Base-by-base conservation (phyloP, 2,797 vertebrate genomes). In the Hyperoplus immaculatus region DNA sequence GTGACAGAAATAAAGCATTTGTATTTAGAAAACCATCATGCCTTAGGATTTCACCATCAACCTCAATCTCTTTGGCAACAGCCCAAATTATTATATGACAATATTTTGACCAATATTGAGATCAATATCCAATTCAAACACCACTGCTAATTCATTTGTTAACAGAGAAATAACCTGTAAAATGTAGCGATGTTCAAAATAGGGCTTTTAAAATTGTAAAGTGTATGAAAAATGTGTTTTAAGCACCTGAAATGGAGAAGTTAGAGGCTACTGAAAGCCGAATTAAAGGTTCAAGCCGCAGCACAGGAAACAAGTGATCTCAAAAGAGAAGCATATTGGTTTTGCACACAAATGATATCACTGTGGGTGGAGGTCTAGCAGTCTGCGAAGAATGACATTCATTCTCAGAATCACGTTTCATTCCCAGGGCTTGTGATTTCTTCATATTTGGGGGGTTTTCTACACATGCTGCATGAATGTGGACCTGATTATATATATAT, bases 281-380 rank as follows among this genome's bases (percentile, higher is more conserved):
- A 94, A 93, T 87, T 90, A 66, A 89, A 87, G 82, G 88, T 93
- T 88, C 80, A 89, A 91, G 91, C 93, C 91, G 58, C 93, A 92
- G 90, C 85, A 92, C 94, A 94, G 95, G 94, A 95, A 95, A 90
- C 53, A 87, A 89, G 87, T 89, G 86, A 93, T 94, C 87, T 94
- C 85, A 93, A 94, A 93, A 93, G 90, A 91, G 89, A 93, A 92
- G 85, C 80, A 83, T 85, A 81, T 93, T 93, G 90, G 89, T 91
- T 93, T 93, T 84, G 78, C 78, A 81, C 83, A 81, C 78, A 90
- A 83, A 70, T 87, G 57, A 92, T 88, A 87, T 93, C 63, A 86
- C 50, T 78, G 90, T 86, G 83, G 78, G 87, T 80, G 77, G 72
- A 78, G 72, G 65, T 59, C 80, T 70, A 61, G 51, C 67, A 70